These are phyloP conservation scores for Vanessa cardui DNA, from an alignment of 2,888 invertebrate genomes.

Conservation along the genomic window DNA sequence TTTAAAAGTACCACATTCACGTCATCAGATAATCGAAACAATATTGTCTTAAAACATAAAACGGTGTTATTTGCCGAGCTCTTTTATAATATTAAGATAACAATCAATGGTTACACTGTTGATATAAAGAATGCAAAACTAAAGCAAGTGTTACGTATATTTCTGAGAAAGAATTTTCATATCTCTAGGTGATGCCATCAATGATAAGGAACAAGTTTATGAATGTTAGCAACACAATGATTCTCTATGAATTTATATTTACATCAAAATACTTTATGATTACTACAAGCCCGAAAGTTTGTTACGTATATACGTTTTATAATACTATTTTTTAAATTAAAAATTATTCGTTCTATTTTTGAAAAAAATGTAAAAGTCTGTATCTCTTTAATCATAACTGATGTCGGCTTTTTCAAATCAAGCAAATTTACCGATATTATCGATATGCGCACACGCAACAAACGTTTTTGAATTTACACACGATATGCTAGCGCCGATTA, in stretches of 20 bases:
- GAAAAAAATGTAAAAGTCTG: slow-evolving; percentile 35
- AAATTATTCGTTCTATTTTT: too few relatives aligned
- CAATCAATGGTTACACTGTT: slow-evolving; percentile 30
- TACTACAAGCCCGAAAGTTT: too few relatives aligned
- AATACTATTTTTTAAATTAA: too few relatives aligned
- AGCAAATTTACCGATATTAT: slow-evolving; percentile 39
- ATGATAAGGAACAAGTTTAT: slow-evolving; percentile 37
- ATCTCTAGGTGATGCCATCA: slow-evolving; percentile 40
- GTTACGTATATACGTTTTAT: too few relatives aligned
- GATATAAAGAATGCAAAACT: slow-evolving; percentile 21
- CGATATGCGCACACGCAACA: slow-evolving; percentile 43
- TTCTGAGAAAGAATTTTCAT: slow-evolving; percentile 41
- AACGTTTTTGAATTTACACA: slow-evolving; percentile 40
- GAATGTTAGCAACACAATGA: slow-evolving; percentile 37
- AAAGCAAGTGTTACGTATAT: slow-evolving; percentile 29
- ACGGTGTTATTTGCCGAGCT: slow-evolving; percentile 17
- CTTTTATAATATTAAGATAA: slow-evolving; percentile 27
- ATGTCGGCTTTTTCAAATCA: slow-evolving; percentile 45
- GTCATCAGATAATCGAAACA: not conserved
- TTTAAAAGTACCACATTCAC: not conserved
- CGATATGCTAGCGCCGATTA: slow-evolving; percentile 31
- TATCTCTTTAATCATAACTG: slow-evolving; percentile 40
- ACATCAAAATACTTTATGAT: not conserved
- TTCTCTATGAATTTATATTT: slow-evolving; percentile 15
- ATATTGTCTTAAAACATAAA: not conserved